Evolutionary conservation across 2,888 invertebrate species (phyloP).

Genomic region (Drosophila ustulata): DNA sequence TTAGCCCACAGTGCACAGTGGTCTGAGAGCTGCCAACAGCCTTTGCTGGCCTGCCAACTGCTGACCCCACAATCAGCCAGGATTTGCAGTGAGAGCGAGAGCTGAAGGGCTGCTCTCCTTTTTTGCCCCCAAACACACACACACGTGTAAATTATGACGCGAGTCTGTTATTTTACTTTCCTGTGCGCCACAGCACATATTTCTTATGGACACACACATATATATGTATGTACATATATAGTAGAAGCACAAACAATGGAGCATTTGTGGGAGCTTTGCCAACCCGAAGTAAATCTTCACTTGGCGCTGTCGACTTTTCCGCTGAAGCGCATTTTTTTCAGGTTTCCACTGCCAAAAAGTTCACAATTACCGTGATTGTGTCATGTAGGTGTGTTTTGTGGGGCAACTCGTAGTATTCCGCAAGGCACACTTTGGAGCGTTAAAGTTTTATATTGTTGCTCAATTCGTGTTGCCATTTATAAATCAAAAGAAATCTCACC

Average conservation of each 20-base stretch:
- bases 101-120: neutral
- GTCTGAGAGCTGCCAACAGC: conserved; percentile 40
- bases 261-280: conserved; percentile 60
- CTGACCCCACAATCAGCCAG: conserved; percentile 44
- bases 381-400: conserved; percentile 29
- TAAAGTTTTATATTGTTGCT: conserved; percentile 52
- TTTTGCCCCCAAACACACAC: conserved; percentile 17
- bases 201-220: conserved; percentile 37
- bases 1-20: conserved; percentile 37
- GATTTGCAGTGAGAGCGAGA: neutral
- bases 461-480: conserved; percentile 32
- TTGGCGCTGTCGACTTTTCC: conserved; percentile 62
- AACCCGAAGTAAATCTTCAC: conserved; percentile 68
- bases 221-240: neutral
- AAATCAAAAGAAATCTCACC: conserved; percentile 55
- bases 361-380: conserved; percentile 69
- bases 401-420: conserved; percentile 40
- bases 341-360: conserved; percentile 59
- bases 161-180: conserved; percentile 65
- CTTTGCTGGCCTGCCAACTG: conserved; percentile 46
- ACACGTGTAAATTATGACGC: conserved; percentile 67
- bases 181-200: conserved; percentile 60
- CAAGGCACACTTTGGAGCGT: conserved; percentile 54
- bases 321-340: conserved; percentile 34
- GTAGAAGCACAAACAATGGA: conserved; percentile 13